phyloP scores from a whole-genome alignment of 2,797 vertebrate genomes.

The Cyprinella venusta region DNA sequence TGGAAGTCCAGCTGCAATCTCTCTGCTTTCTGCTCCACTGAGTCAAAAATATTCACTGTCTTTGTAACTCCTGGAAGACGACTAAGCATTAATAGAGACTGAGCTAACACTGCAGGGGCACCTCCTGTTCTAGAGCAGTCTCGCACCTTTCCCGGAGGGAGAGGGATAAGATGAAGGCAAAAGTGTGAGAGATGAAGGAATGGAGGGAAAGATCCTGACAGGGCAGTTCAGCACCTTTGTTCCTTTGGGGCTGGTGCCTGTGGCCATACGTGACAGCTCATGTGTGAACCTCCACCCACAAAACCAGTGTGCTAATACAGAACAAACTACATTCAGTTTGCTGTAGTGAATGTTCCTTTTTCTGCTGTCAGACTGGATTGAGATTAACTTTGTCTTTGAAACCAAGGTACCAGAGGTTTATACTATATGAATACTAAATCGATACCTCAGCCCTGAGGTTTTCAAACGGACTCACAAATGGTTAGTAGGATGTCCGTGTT shows the following conservation, averaged over 20 bases:
- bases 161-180: conserved; percentile 21
- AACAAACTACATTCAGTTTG: conserved; percentile 15
- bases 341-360: conserved; percentile 7
- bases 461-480: neutral
- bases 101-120: conserved; percentile 23
- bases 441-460: neutral
- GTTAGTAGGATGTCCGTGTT: neutral
- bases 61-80: conserved; percentile 25
- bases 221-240: conserved; percentile 24
- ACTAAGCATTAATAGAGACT: conserved; percentile 21
- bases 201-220: conserved; percentile 18
- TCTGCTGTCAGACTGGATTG: conserved; percentile 5
- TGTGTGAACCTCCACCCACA: conserved; percentile 2
- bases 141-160: neutral
- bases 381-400: neutral
- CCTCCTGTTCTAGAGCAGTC: conserved; percentile 16
- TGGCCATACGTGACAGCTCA: conserved; percentile 11
- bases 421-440: conserved; percentile 1
- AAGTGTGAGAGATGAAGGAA: conserved; percentile 24
- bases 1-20: conserved; percentile 41
- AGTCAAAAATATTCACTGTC: conserved; percentile 30
- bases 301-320: neutral
- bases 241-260: conserved; percentile 17
- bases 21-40: conserved; percentile 21
- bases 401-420: neutral